phyloP scores from a whole-genome alignment of 2,797 vertebrate genomes.

The Pangasius sanitwongsei region DNA sequence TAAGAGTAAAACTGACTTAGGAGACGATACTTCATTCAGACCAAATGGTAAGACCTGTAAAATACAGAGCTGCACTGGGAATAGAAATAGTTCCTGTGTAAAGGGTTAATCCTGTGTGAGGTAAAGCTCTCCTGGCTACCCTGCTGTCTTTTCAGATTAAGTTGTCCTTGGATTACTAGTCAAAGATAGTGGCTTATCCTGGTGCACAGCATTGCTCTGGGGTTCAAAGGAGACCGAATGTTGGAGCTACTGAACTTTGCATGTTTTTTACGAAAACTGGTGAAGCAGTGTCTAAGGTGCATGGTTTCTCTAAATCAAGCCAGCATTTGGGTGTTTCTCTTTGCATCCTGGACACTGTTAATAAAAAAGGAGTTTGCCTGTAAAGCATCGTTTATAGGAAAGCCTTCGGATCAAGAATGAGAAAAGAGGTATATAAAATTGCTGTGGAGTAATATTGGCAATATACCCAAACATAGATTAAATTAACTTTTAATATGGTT shows the following conservation, averaged over 20 bases:
- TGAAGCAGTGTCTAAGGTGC: not conserved
- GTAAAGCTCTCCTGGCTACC: constrained; percentile 22
- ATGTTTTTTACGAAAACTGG: not conserved
- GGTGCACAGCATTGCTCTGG: not conserved
- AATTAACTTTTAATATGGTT: not conserved
- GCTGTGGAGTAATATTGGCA: too few relatives aligned
- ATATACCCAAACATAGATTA: not conserved
- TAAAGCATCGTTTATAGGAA: not conserved
- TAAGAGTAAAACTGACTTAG: not conserved
- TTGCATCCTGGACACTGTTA: not conserved
- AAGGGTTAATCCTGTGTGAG: constrained; percentile 25
- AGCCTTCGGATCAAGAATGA: not conserved
- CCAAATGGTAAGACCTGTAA: not conserved
- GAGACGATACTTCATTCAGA: not conserved
- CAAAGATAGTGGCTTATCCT: constrained; percentile 3
- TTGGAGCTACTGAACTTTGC: not conserved
- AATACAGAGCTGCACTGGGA: not conserved
- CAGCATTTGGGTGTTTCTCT: not conserved
- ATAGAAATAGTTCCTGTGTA: constrained; percentile 18
- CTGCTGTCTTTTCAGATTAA: constrained; percentile 46
- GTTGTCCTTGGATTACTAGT: constrained; percentile 15
- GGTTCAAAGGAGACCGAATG: not conserved
- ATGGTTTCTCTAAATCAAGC: not conserved
- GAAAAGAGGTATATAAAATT: not conserved
- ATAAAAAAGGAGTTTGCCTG: not conserved